Evolutionary conservation across 2,113 vertebrate species (phyloP).

Genomic region (Gasterosteus nipponicus): DNA sequence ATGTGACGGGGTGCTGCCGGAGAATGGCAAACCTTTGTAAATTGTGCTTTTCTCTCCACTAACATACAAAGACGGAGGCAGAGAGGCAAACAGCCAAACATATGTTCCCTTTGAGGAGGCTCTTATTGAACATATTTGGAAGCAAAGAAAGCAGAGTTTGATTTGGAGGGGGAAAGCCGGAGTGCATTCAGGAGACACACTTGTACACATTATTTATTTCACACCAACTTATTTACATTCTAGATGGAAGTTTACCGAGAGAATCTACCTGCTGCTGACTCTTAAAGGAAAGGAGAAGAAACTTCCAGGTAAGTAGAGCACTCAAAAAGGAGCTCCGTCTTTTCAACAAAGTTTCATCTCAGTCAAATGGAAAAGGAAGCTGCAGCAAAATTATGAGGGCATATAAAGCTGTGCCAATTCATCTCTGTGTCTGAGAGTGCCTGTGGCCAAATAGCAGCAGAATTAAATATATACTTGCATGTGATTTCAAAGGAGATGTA

Average conservation of each 20-base stretch:
- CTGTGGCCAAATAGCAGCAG: constrained; percentile 52
- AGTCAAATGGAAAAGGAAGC: constrained; percentile 32
- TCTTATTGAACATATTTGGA: constrained; percentile 64
- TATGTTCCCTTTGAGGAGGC: constrained; percentile 60
- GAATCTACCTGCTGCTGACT: not conserved
- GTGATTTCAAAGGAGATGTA: constrained; percentile 65
- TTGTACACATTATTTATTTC: constrained; percentile 63
- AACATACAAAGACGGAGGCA: constrained; percentile 53
- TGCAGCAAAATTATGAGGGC: constrained; percentile 19
- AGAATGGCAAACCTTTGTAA: constrained; percentile 61
- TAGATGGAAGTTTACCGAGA: constrained; percentile 58
- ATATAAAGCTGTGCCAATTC: constrained; percentile 41
- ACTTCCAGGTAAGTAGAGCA: constrained; percentile 66
- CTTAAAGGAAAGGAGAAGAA: constrained; percentile 50
- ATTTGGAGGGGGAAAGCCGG: constrained; percentile 23
- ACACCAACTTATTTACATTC: constrained; percentile 72
- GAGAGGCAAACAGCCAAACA: constrained; percentile 63
- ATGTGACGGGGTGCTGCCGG: constrained; percentile 31
- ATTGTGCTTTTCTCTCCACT: constrained; percentile 61
- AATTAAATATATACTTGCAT: constrained; percentile 75
- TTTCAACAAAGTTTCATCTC: constrained; percentile 20
- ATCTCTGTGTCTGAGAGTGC: constrained; percentile 37
- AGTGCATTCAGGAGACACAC: constrained; percentile 22
- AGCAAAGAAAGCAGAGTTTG: constrained; percentile 54
- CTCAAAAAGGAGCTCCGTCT: constrained; percentile 20